Conservation (phyloP, 1,140 invertebrate genomes). For the Pseudomyrmex gracilis region DNA sequence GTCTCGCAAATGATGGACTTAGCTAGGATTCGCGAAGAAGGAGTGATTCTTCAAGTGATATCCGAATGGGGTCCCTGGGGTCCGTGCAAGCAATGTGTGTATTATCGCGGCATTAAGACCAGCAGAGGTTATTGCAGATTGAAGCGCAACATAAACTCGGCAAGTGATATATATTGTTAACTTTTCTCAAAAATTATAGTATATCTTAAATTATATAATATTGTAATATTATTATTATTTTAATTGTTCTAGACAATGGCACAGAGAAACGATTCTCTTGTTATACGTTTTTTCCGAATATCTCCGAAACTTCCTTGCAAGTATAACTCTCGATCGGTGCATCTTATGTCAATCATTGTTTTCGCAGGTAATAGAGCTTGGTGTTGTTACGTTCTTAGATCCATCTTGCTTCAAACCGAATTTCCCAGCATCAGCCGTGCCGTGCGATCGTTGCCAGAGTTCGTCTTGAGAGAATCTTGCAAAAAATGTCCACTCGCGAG, state of each 20-base stretch:
- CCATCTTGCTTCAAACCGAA: conserved; percentile 79
- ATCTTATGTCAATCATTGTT: no score
- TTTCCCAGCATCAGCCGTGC: conserved; percentile 84
- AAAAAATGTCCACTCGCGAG: conserved; percentile 81
- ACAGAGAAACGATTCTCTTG: conserved; percentile 43
- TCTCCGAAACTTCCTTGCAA: conserved; percentile 80
- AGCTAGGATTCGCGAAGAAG: conserved; percentile 75
- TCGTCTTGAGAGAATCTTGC: conserved; percentile 83
- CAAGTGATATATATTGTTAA: conserved; percentile 15
- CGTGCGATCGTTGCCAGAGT: conserved; percentile 85
- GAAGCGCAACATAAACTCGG: conserved; percentile 74
- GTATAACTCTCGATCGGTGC: conserved; percentile 65
- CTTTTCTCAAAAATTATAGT: neutral
- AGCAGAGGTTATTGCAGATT: conserved; percentile 78
- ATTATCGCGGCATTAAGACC: conserved; percentile 74
- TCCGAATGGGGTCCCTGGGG: conserved; percentile 81
- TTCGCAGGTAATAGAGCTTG: no score
- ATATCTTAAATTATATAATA: neutral
- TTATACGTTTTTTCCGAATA: conserved; percentile 75
- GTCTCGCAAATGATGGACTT: conserved; percentile 79
- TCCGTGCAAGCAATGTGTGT: conserved; percentile 77
- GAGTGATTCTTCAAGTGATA: conserved; percentile 78
- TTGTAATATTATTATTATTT: neutral
- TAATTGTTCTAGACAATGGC: conserved; percentile 56
- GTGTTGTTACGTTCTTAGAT: conserved; percentile 75